Percentiles rank a stretch among this genome's conserved stretches.
Conservation (phyloP, 2,113 vertebrate species). For the Otis tarda region DNA sequence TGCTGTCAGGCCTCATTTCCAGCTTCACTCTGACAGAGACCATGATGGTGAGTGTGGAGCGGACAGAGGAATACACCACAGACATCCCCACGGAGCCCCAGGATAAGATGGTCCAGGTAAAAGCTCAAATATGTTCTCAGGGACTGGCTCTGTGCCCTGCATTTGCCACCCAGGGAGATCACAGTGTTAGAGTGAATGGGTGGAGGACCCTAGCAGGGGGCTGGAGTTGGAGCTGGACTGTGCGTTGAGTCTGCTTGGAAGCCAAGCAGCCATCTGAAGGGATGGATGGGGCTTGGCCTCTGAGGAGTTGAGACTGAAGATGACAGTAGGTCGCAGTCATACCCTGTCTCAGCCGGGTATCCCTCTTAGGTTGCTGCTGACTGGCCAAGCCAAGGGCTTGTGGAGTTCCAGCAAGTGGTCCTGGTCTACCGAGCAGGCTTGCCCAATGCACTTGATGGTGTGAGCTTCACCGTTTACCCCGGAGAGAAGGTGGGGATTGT, state of each 20-base stretch:
- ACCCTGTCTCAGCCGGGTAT: neutral
- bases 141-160: neutral
- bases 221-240: neutral
- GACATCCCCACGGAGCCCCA: constrained; percentile 83
- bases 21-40: constrained; percentile 92
- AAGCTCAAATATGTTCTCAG: neutral
- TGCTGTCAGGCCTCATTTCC: constrained; percentile 89
- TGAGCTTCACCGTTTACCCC: constrained; percentile 82
- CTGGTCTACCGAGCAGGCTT: constrained; percentile 85
- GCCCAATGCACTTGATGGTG: constrained; percentile 87
- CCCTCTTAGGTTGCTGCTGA: constrained; percentile 72
- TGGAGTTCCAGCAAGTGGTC: constrained; percentile 85
- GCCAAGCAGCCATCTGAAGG: neutral
- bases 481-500: constrained; percentile 94
- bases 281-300: neutral
- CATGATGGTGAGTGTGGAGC: constrained; percentile 94
- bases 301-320: neutral
- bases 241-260: neutral
- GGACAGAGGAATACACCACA: constrained; percentile 90
- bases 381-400: constrained; percentile 84
- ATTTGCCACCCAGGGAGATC: neutral
- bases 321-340: neutral
- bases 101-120: constrained; percentile 75
- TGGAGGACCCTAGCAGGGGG: neutral
- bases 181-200: neutral